Base-by-base conservation (phyloP, 2,888 invertebrate species). In the Lasioglossum oenotherae region DNA sequence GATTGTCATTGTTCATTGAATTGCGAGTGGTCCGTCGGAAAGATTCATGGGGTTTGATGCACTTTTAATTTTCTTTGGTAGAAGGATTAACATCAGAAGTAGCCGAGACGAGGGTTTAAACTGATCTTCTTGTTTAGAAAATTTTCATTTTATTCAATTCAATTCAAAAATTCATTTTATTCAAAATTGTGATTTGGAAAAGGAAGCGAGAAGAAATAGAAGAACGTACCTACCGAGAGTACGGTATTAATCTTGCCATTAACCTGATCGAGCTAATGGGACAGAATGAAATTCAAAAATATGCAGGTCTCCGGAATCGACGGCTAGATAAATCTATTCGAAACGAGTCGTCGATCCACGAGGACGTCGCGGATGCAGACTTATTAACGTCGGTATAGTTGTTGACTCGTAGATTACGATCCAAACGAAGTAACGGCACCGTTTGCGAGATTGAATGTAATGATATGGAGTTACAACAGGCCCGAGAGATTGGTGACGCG, bases 341-440 rank as follows among this genome's bases (percentile, higher is more conserved):
- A 6, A 69, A 67, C 31, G 27, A 57, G n/a, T 31, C 46, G 35
- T 6, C 6, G 16, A 8, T 19, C 60, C 12, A 73, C 31, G 41
- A 5, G 64, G 10, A 5, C 31, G 60, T 49, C 12, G 69, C 19
- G 10, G 27, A 31, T 27, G 53, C 31, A 38, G 64, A 82, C 8
- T 19, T n/a, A 23, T 38, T 8, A 27, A 53, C 31, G 0, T 1
- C 16, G 14, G 23, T 23, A 16, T 46, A 23, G 41, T 27, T 49
- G 74, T 53, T 14, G 57, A 78, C 67, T 49, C 46, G 10, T n/a
- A 49, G 82, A 79, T 74, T 44, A 23, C 31, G 31, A 82, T 79
- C 49, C 10, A 49, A 74, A 44, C 71, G 82, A 64, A 23, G 76
- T 73, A 84, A 84, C 83, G 73, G 76, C 44, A 73, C 27, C 83